These are phyloP conservation scores for Crioceris asparagi DNA, from an alignment of 2,888 invertebrate species.

Conservation along the genomic window DNA sequence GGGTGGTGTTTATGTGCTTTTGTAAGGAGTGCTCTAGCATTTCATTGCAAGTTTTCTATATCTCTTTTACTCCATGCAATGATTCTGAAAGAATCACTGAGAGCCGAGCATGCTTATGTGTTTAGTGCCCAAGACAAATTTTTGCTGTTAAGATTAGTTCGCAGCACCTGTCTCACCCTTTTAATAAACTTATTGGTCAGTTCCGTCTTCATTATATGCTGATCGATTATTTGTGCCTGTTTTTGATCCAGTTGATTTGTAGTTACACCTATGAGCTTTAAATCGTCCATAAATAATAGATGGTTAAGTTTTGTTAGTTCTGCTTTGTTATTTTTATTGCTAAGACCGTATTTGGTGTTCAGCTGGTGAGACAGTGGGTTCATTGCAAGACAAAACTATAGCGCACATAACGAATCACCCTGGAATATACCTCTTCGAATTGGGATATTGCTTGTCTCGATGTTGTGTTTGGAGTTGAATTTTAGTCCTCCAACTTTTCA, in stretches of 20 bases:
- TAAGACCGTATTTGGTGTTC: neutral
- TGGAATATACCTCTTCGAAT: conserved; percentile 1
- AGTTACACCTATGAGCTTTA: neutral
- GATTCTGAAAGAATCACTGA: neutral
- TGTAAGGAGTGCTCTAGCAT: neutral
- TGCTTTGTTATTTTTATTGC: neutral
- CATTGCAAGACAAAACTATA: neutral
- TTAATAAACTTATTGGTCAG: neutral
- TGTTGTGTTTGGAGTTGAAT: neutral
- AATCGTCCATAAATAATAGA: neutral
- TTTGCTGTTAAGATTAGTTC: neutral
- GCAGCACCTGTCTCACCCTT: neutral
- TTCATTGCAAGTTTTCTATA: no score
- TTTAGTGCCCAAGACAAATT: neutral
- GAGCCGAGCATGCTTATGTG: neutral
- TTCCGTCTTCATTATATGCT: neutral
- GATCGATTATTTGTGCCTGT: neutral
- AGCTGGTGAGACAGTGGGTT: neutral
- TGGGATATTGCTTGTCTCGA: neutral
- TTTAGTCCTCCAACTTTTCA: neutral
- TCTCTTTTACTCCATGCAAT: neutral
- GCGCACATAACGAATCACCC: neutral
- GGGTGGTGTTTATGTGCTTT: neutral
- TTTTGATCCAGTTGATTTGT: neutral
- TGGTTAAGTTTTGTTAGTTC: neutral